Base-by-base conservation (phyloP, 2,888 invertebrate genomes). In the Clunio marinus region DNA sequence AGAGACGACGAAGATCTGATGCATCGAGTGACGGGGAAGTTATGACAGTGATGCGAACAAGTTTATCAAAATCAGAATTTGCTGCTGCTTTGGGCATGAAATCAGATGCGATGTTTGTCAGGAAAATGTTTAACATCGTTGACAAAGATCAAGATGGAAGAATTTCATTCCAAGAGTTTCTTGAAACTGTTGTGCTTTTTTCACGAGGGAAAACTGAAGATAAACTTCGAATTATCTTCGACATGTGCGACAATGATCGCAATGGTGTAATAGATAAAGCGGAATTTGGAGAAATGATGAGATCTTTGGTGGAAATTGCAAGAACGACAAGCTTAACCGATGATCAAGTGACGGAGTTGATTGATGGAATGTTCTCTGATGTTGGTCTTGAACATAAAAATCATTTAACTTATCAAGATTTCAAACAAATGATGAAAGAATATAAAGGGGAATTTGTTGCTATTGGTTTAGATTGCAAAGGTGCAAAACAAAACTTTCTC, bases 101-200 rank as follows among this genome's bases (percentile, higher is more conserved):
- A 76, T 83, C 92, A 0, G 93, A 95, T 74, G 96, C 95, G 22
- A 89, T 96, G 67, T 97, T 97, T 76, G 96, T 97, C 0, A 88
- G 92, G 74, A 93, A 95, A 79, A 96, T 97, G 96, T 97, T 97
- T 76, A 95, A 96, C 74, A 95, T 96, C 74, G 95, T 96, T 0
- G 96, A 96, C 77, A 95, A 94, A 76, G 94, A 95, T 75, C 85
- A 92, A 70, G 94, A 95, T 77, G 95, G 96, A 1, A 83, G 93
- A 70, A 96, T 97, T 73, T 94, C 93, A 2, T 97, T 97, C 77
- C 91, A 92, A 85, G 96, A 96, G 79, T 97, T 97, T 77, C 80
- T 97, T 63, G 94, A 96, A 75, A 96, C 96, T 0, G 95, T 96
- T 1, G 89, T 95, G 0, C 78, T 95, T 1, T 96, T 96, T 76